Evolutionary conservation across 2,888 invertebrate species (phyloP).

Genomic region (Tachina fera): DNA sequence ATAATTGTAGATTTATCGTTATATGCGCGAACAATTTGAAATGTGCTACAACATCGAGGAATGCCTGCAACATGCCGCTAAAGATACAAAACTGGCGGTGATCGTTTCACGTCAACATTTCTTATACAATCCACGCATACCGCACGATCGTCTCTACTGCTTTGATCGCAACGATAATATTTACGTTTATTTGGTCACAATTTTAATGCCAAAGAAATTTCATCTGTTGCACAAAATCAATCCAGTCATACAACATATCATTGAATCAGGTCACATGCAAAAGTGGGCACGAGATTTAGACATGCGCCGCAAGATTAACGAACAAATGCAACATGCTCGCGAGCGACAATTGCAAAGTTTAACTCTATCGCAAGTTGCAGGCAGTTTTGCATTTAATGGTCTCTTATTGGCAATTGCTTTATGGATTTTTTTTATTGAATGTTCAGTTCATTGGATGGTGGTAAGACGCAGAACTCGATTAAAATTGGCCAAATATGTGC

Average conservation of each 20-base stretch:
- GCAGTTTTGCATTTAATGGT: slow-evolving; percentile 76
- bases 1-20: slow-evolving; percentile 77
- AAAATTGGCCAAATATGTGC: slow-evolving; percentile 73
- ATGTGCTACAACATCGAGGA: slow-evolving; percentile 80
- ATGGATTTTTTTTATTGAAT: slow-evolving; percentile 74
- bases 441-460: slow-evolving; percentile 72
- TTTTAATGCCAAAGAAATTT: slow-evolving; percentile 80
- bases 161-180: slow-evolving; percentile 80
- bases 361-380: slow-evolving; percentile 76
- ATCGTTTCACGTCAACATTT: slow-evolving; percentile 80
- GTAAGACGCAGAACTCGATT: slow-evolving; percentile 72
- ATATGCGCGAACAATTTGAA: slow-evolving; percentile 79
- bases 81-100: slow-evolving; percentile 77
- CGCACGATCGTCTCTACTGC: slow-evolving; percentile 79
- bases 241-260: slow-evolving; percentile 79
- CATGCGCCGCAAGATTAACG: slow-evolving; percentile 76
- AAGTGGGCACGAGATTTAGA: slow-evolving; percentile 81
- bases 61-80: slow-evolving; percentile 77
- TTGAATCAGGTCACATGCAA: slow-evolving; percentile 81
- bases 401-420: slow-evolving; percentile 72
- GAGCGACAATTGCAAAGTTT: slow-evolving; percentile 75
- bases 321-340: slow-evolving; percentile 74
- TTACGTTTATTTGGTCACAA: slow-evolving; percentile 80
- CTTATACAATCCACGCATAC: slow-evolving; percentile 79
- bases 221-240: slow-evolving; percentile 81